Evolutionary conservation across 2,113 vertebrate species (phyloP).

Genomic region (Upupa epops): DNA sequence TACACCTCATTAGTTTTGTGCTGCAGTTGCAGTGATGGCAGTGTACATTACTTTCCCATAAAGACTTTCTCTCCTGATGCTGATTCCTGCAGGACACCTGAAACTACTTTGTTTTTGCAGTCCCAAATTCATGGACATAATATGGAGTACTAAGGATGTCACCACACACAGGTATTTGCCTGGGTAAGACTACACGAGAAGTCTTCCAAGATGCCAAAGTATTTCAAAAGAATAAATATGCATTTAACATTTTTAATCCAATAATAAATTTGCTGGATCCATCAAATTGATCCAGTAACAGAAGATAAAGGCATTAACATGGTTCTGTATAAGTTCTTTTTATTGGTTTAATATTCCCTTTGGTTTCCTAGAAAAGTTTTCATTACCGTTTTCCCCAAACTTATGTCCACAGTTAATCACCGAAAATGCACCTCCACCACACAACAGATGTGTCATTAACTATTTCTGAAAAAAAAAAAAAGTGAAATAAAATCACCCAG

Average conservation of each 20-base stretch:
- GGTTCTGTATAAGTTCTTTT: neutral
- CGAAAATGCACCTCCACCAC: slow-evolving; percentile 61
- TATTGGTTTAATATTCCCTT: neutral
- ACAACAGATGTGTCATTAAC: slow-evolving; percentile 82
- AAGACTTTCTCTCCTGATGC: neutral
- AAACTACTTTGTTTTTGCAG: neutral
- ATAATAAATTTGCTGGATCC: neutral
- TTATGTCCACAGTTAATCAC: slow-evolving; percentile 67
- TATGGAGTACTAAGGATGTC: rapidly evolving
- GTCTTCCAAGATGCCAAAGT: neutral
- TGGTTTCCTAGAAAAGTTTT: slow-evolving; percentile 6
- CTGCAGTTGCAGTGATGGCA: neutral
- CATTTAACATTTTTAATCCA: neutral
- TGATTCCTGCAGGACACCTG: neutral
- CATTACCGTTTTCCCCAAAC: slow-evolving; percentile 45
- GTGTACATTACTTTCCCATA: neutral
- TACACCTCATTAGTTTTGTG: neutral
- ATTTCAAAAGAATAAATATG: neutral
- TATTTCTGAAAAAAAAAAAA: slow-evolving; percentile 77
- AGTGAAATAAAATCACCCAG: slow-evolving; percentile 78
- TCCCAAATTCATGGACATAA: neutral
- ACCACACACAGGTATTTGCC: neutral
- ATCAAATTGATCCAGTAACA: neutral
- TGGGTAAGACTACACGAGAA: neutral
- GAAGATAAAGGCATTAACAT: neutral